phyloP scores from a whole-genome alignment of 2,113 vertebrate species.

The Poicephalus gulielmi region DNA sequence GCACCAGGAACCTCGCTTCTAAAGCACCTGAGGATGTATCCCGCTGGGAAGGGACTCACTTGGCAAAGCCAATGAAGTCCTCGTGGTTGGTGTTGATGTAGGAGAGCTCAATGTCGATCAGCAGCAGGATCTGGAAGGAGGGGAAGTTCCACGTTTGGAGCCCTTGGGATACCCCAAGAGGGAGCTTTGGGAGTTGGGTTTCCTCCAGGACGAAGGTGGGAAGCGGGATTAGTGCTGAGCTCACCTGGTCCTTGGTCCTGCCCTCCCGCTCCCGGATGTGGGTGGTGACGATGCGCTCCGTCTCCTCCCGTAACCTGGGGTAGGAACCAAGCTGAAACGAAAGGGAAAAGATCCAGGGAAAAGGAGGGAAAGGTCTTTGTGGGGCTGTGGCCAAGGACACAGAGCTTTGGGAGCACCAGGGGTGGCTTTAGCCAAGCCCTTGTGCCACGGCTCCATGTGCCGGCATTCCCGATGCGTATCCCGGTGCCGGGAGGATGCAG shows the following conservation, averaged over 20 bases:
- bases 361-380: not conserved
- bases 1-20: fast-evolving
- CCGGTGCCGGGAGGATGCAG: not conserved
- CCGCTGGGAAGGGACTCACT: slow-evolving; percentile 72
- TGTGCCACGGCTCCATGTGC: not conserved
- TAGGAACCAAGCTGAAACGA: slow-evolving; percentile 86
- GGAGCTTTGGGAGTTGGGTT: not conserved
- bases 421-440: no score
- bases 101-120: slow-evolving; percentile 96
- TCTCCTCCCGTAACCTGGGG: slow-evolving; percentile 92
- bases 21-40: not conserved
- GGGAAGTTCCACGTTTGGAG: not conserved
- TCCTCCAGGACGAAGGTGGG: not conserved
- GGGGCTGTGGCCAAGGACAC: no score
- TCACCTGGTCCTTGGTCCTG: slow-evolving; percentile 94
- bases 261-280: slow-evolving; percentile 92
- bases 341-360: not conserved
- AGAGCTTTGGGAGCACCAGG: not conserved
- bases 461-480: not conserved
- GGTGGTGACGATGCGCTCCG: slow-evolving; percentile 92
- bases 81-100: slow-evolving; percentile 99
- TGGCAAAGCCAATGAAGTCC: slow-evolving; percentile 98
- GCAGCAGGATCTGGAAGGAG: slow-evolving; percentile 83
- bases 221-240: not conserved
- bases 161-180: not conserved